Percentiles rank a stretch among this genome's conserved stretches.
Evolutionary conservation across 2,797 vertebrate genomes (phyloP).

Genomic region (Eupleurogrammus muticus): DNA sequence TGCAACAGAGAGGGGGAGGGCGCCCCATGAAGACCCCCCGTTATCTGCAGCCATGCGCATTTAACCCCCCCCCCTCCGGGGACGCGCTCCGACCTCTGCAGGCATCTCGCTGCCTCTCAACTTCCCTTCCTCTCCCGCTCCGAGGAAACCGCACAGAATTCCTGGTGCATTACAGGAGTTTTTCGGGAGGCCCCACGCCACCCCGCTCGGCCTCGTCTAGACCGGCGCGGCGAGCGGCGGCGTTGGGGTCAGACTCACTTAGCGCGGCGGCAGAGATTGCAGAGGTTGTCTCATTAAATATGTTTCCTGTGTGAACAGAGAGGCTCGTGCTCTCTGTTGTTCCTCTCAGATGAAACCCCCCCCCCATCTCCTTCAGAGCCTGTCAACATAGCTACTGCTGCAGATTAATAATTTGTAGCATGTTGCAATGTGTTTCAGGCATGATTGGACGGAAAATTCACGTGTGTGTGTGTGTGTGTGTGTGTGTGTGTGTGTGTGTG

Average conservation of each 20-base stretch:
- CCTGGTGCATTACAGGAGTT: conserved; percentile 67
- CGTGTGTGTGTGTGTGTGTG: too few species aligned
- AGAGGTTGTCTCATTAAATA: conserved; percentile 72
- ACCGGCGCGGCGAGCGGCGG: conserved; percentile 49
- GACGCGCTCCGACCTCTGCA: conserved; percentile 70
- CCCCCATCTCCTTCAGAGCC: conserved; percentile 47
- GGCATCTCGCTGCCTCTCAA: conserved; percentile 65
- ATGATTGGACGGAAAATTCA: conserved; percentile 16
- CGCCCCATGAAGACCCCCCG: conserved; percentile 49
- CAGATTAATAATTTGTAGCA: conserved; percentile 66
- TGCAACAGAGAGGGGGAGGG: too few species aligned
- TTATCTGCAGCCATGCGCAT: conserved; percentile 73
- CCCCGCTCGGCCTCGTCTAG: conserved; percentile 62
- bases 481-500: too few species aligned
- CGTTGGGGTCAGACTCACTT: conserved; percentile 64
- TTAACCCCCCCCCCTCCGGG: conserved; percentile 71
- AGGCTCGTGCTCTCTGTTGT: conserved; percentile 58
- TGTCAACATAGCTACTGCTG: conserved; percentile 45
- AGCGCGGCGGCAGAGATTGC: conserved; percentile 64
- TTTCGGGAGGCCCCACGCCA: conserved; percentile 53
- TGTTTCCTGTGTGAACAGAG: conserved; percentile 72
- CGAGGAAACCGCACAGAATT: conserved; percentile 68
- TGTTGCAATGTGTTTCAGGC: conserved; percentile 57
- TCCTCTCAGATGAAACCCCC: conserved; percentile 54
- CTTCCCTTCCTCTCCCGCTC: conserved; percentile 67